phyloP scores from a whole-genome alignment of 2,113 vertebrate species.

The Chitala chitala region DNA sequence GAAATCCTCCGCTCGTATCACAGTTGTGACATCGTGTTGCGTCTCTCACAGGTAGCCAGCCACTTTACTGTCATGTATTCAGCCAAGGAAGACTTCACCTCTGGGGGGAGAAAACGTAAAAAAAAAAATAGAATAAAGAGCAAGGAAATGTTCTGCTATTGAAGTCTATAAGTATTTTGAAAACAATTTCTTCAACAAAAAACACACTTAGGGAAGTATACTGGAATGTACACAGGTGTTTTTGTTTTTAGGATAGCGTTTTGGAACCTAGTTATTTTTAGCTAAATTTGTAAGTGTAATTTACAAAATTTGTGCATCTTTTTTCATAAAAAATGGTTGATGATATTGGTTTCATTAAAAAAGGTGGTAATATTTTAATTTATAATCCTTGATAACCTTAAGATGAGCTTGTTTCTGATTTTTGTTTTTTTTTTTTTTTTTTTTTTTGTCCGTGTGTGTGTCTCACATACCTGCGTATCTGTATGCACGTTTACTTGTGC shows the following conservation, averaged over 20 bases:
- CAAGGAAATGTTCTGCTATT: too few relatives aligned
- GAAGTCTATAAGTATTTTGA: too few relatives aligned
- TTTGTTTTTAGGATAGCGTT: neutral
- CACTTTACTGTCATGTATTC: neutral
- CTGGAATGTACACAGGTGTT: neutral
- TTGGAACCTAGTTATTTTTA: neutral
- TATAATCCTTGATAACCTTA: conserved; percentile 4
- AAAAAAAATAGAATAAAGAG: neutral
- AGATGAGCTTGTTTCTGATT: neutral
- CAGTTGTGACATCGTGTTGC: conserved; percentile 47
- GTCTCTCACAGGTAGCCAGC: conserved; percentile 58
- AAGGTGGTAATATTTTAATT: neutral
- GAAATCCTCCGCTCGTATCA: conserved; percentile 53
- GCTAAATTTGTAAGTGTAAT: too few relatives aligned
- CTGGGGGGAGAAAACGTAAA: neutral
- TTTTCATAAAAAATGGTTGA: too few relatives aligned
- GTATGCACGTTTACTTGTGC: neutral
- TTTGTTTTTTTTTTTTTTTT: conserved; percentile 2
- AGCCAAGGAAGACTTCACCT: neutral
- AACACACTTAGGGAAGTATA: neutral
- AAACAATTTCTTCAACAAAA: too few relatives aligned
- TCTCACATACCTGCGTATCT: too few relatives aligned
- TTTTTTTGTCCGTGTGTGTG: neutral
- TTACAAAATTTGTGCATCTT: too few relatives aligned
- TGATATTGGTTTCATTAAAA: neutral